Percentiles rank a stretch among this genome's conserved stretches.
These are phyloP conservation scores for Allacma fusca DNA, from an alignment of 2,888 invertebrate species.

Conservation along the genomic window DNA sequence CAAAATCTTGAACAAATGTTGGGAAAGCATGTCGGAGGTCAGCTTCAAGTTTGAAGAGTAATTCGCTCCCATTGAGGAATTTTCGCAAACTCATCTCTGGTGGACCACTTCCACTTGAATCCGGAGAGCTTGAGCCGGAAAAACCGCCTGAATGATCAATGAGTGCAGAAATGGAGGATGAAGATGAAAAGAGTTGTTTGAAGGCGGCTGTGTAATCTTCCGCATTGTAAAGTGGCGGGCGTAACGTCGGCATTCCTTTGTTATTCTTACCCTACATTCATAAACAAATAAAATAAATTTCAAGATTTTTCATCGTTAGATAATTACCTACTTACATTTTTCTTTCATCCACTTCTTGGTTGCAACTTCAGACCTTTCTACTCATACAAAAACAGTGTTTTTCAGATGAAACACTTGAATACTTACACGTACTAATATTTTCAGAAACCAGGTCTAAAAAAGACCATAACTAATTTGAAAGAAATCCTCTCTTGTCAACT, in stretches of 20 bases:
- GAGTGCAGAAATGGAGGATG: constrained; percentile 47
- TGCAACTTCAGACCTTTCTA: no score
- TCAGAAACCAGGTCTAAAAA: no score
- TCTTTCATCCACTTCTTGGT: not conserved
- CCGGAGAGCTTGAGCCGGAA: constrained; percentile 46
- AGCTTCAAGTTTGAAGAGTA: constrained; percentile 83
- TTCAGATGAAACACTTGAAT: not conserved
- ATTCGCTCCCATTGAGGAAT: constrained; percentile 85
- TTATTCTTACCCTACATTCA: constrained; percentile 40
- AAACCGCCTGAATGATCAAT: constrained; percentile 54
- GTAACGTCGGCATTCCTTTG: constrained; percentile 65
- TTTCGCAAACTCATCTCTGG: constrained; percentile 85
- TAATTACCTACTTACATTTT: not conserved
- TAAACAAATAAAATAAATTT: not conserved
- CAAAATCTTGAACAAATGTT: constrained; percentile 76
- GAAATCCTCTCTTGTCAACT: no score
- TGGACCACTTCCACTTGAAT: constrained; percentile 32
- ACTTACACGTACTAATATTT: no score
- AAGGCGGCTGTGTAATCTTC: constrained; percentile 77
- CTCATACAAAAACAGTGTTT: no score
- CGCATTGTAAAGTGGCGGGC: constrained; percentile 88
- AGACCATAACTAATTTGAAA: no score
- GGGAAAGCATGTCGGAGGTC: constrained; percentile 72
- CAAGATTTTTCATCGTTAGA: not conserved
- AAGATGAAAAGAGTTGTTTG: constrained; percentile 50